Evolutionary conservation across 2,113 vertebrate genomes (phyloP).

Genomic region (Rynchops niger): DNA sequence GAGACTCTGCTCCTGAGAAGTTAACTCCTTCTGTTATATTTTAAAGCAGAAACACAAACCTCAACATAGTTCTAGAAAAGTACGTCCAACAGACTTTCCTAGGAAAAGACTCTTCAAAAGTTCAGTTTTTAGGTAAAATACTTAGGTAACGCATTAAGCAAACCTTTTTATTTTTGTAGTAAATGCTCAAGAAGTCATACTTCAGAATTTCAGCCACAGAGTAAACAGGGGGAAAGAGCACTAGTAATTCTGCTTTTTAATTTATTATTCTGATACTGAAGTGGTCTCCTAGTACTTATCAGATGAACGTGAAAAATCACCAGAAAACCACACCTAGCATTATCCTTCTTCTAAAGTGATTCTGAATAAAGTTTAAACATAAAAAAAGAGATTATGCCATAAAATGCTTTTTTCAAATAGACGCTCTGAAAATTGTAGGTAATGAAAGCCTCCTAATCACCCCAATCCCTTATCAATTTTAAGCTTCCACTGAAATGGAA

Average conservation of each 20-base stretch:
- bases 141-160: background rate
- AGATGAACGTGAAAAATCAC: background rate
- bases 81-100: accelerated
- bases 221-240: background rate
- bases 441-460: background rate
- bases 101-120: background rate
- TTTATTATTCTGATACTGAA: background rate
- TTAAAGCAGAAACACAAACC: background rate
- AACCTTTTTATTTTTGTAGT: background rate
- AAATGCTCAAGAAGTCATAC: background rate
- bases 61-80: accelerated
- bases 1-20: background rate
- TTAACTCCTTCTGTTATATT: background rate
- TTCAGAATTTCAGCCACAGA: background rate
- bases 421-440: background rate
- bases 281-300: background rate
- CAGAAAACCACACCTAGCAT: background rate
- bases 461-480: background rate
- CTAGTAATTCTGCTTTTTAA: background rate
- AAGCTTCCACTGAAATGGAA: background rate
- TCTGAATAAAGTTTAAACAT: background rate
- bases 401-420: background rate
- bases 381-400: background rate
- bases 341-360: background rate
- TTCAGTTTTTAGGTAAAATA: background rate